Conservation (phyloP, 1,140 invertebrate genomes). For the Eumaeus atala region DNA sequence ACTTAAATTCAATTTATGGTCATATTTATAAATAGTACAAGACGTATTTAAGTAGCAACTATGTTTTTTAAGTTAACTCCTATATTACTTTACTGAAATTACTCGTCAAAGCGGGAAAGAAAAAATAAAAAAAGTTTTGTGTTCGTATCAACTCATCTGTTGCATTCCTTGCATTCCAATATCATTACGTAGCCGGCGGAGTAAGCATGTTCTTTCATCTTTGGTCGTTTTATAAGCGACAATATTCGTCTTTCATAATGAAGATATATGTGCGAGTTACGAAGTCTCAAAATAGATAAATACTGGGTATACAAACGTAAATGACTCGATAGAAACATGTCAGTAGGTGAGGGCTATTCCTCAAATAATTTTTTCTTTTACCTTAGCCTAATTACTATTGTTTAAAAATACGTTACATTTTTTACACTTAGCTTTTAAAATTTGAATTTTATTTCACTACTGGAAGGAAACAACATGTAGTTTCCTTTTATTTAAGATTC, state of each 20-base stretch:
- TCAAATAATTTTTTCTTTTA: conserved; percentile 53
- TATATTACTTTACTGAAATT: conserved; percentile 48
- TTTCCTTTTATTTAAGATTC: no score
- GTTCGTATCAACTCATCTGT: conserved; percentile 56
- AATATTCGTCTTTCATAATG: conserved; percentile 29
- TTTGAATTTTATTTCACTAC: no score
- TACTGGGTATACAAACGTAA: conserved; percentile 41
- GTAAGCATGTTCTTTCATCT: conserved; percentile 30
- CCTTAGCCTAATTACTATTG: conserved; percentile 51
- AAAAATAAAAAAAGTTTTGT: conserved; percentile 57
- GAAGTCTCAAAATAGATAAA: conserved; percentile 55
- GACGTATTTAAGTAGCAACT: conserved; percentile 5
- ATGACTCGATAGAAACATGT: conserved; percentile 51
- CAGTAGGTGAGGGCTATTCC: conserved; percentile 66
- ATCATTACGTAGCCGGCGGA: conserved; percentile 50
- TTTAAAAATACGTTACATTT: no score
- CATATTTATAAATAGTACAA: conserved; percentile 6
- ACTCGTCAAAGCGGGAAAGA: conserved; percentile 43
- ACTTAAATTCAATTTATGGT: conserved; percentile 42
- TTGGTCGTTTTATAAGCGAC: conserved; percentile 40
- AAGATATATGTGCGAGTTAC: conserved; percentile 32
- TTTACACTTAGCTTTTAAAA: no score
- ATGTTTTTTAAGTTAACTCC: conserved; percentile 10
- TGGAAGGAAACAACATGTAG: no score
- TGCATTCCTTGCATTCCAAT: conserved; percentile 57